phyloP scores from a whole-genome alignment of 2,888 invertebrate genomes.

The Sycophila texana region DNA sequence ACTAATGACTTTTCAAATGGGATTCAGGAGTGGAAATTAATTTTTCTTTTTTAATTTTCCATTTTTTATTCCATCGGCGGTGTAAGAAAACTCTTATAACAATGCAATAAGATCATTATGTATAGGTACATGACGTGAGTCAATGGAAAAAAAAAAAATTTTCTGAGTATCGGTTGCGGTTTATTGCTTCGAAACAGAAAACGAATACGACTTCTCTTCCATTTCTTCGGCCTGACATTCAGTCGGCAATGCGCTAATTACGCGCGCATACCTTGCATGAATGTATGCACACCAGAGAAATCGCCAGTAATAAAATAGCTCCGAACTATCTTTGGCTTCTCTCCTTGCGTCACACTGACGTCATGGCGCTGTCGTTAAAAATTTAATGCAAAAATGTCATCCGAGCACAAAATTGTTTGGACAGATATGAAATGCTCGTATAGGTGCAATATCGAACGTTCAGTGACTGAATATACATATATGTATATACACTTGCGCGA shows the following conservation, averaged over 20 bases:
- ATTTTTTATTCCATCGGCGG: too few species aligned
- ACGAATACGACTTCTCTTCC: neutral
- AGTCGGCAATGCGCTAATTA: constrained; percentile 21
- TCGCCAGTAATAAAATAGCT: neutral
- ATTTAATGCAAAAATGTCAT: constrained; percentile 17
- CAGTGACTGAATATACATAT: too few species aligned
- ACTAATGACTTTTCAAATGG: too few species aligned
- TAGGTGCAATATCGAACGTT: neutral
- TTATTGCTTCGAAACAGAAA: constrained; percentile 46
- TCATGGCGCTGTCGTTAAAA: constrained; percentile 21
- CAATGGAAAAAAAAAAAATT: constrained; percentile 25
- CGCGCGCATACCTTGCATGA: neutral
- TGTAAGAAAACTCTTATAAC: too few species aligned
- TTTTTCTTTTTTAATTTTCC: too few species aligned
- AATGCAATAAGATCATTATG: too few species aligned
- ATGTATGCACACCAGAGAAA: neutral
- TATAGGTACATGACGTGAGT: neutral
- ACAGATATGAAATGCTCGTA: neutral
- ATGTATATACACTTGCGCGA: too few species aligned
- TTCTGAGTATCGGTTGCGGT: neutral
- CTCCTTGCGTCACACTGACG: constrained; percentile 19
- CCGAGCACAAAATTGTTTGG: constrained; percentile 1
- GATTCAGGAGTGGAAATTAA: too few species aligned
- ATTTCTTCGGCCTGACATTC: neutral
- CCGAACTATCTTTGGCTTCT: constrained; percentile 28